Evolutionary conservation across 2,797 vertebrate genomes (phyloP), one percentile per base, ranked within the genome.

Genomic region (Apogon hyalosoma): DNA sequence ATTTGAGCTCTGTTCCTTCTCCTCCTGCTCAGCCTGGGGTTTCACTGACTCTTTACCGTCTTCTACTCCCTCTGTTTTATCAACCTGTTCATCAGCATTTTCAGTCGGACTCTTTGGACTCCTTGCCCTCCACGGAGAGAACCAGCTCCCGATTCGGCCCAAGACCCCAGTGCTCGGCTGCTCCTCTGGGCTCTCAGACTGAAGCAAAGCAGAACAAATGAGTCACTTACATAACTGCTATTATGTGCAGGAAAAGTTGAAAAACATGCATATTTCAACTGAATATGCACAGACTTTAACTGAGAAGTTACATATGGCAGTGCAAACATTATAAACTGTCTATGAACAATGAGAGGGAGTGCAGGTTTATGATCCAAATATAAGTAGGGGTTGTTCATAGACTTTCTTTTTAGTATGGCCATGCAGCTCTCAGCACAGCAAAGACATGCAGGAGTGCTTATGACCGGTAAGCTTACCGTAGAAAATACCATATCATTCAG

Each of bases 401-500:
- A 58, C 49, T n/a, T 42, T 28, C 52, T 33, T 69, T 87, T 82
- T 79, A 86, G 73, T 85, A 79, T 18, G 75, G 82, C 80, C 88
- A 87, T 92, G 87, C 91, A 89, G 82, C 73, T 86, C 78, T 85
- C 76, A 85, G 84, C 88, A 84, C 59, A 69, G 65, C 58, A 85
- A 64, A 69, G 66, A 73, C 91, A 91, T 93, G 90, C 92, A 90
- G 62, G 62, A 79, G 87, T 72, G 83, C 83, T 75, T 77, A 76
- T 69, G 83, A 82, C 84, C 82, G 72, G 72, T 76, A 73, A 62
- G 83, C 91, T 92, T 93, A 93, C 92, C 92, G 90, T 92, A 24
- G 92, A 73, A 92, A 90, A 92, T 83, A 93, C 91, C 92, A 93
- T 82, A 92, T 93, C 92, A 93, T 92, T 93, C 87, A 93, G 92